phyloP scores from a whole-genome alignment of 2,113 vertebrate genomes.

The Echinops telfairi region DNA sequence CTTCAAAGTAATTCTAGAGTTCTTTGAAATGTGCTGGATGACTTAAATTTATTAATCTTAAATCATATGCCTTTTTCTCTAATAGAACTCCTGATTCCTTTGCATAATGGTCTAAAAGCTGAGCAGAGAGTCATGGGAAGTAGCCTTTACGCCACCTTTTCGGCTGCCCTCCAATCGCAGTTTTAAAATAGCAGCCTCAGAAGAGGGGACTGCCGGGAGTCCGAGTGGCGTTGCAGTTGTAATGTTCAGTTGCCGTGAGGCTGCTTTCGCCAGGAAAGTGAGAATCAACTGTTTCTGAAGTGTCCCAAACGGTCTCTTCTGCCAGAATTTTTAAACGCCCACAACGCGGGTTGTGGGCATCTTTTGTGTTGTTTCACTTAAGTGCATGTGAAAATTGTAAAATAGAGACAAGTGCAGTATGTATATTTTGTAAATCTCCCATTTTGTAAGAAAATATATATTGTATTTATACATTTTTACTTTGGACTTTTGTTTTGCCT shows the following conservation, averaged over 20 bases:
- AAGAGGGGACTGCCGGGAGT: conserved; percentile 44
- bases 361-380: conserved; percentile 83
- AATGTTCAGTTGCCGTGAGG: conserved; percentile 69
- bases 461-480: conserved; percentile 95
- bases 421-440: conserved; percentile 94
- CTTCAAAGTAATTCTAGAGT: conserved; percentile 72
- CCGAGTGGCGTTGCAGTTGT: conserved; percentile 55
- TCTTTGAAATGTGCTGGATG: conserved; percentile 84
- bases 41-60: conserved; percentile 85
- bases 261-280: conserved; percentile 73
- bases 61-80: conserved; percentile 70
- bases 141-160: conserved; percentile 61
- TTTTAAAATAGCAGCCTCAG: conserved; percentile 62
- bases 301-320: conserved; percentile 65
- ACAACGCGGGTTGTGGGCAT: conserved; percentile 74
- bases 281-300: conserved; percentile 69
- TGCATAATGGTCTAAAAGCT: conserved; percentile 64
- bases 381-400: conserved; percentile 88
- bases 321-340: conserved; percentile 74
- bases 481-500: conserved; percentile 87
- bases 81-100: conserved; percentile 66
- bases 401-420: conserved; percentile 88
- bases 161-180: conserved; percentile 45
- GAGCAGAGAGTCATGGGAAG: conserved; percentile 57
- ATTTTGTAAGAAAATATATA: conserved; percentile 94